phyloP scores from a whole-genome alignment of 2,888 invertebrate genomes.

The Plagiodera versicolora region DNA sequence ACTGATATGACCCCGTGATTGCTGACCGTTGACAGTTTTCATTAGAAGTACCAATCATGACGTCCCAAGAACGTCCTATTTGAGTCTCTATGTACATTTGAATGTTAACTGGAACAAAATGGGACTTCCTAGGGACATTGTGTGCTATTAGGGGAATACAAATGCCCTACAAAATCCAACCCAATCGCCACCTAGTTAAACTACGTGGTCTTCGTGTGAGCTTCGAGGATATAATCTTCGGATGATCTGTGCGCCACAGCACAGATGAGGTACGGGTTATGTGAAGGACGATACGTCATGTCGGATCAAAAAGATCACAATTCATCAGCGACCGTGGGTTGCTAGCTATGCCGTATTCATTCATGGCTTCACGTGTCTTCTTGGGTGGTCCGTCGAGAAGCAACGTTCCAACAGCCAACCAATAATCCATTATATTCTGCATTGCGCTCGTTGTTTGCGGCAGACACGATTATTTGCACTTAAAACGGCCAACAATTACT shows the following conservation, averaged over 20 bases:
- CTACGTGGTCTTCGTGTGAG: slow-evolving; percentile 15
- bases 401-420: slow-evolving; percentile 37
- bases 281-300: slow-evolving; percentile 48
- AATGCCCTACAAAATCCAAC: too few species aligned
- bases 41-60: too few species aligned
- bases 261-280: slow-evolving; percentile 24
- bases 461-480: slow-evolving; percentile 32
- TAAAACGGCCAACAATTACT: slow-evolving; percentile 12
- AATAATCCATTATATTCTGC: slow-evolving; percentile 37
- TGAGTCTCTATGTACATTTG: too few species aligned
- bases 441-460: slow-evolving; percentile 30
- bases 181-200: too few species aligned
- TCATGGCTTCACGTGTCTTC: slow-evolving; percentile 42
- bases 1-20: too few species aligned
- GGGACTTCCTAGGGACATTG: too few species aligned
- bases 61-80: too few species aligned
- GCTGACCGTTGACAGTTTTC: too few species aligned
- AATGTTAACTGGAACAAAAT: too few species aligned
- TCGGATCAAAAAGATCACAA: slow-evolving; percentile 50
- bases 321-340: slow-evolving; percentile 49
- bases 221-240: slow-evolving; percentile 15
- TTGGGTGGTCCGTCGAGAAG: slow-evolving; percentile 30
- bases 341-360: slow-evolving; percentile 47
- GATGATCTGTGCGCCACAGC: slow-evolving; percentile 24
- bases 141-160: too few species aligned